phyloP scores from a whole-genome alignment of 2,797 vertebrate species.

The Valencia hispanica region DNA sequence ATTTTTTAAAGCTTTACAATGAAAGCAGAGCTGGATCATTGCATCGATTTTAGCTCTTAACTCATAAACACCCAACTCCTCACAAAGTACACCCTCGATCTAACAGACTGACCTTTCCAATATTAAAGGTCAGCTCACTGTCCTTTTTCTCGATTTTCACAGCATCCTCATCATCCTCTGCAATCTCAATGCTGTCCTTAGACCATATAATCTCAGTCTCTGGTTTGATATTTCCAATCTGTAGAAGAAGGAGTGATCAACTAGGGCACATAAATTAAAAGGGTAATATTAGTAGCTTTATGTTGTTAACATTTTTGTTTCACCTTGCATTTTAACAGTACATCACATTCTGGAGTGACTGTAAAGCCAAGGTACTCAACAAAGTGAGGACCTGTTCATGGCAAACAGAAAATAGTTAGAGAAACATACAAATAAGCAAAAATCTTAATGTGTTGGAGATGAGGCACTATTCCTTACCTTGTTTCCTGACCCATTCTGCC shows the following conservation, averaged over 20 bases:
- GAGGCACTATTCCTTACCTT: constrained; percentile 83
- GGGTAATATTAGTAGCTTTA: background rate
- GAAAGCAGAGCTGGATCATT: constrained; percentile 52
- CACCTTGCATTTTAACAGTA: constrained; percentile 95
- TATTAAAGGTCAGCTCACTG: constrained; percentile 89
- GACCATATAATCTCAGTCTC: constrained; percentile 94
- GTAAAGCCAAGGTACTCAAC: constrained; percentile 93
- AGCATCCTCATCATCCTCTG: constrained; percentile 91
- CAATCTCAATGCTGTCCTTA: constrained; percentile 92
- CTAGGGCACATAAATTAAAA: background rate
- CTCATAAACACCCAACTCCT: constrained; percentile 34
- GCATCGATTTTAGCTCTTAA: constrained; percentile 35
- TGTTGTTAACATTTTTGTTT: constrained; percentile 33
- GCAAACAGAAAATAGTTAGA: constrained; percentile 8
- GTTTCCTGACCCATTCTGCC: constrained; percentile 96
- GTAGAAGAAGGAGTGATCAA: constrained; percentile 22
- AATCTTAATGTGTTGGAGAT: background rate
- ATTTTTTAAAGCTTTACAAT: constrained; percentile 27
- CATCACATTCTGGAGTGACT: constrained; percentile 91
- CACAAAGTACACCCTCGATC: constrained; percentile 34
- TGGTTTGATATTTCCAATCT: constrained; percentile 95
- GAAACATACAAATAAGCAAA: constrained; percentile 2
- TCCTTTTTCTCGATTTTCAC: constrained; percentile 85
- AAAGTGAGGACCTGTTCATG: constrained; percentile 93
- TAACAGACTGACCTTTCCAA: constrained; percentile 89